Conservation (phyloP, 2,797 vertebrate species). For the Scarus forsteni region DNA sequence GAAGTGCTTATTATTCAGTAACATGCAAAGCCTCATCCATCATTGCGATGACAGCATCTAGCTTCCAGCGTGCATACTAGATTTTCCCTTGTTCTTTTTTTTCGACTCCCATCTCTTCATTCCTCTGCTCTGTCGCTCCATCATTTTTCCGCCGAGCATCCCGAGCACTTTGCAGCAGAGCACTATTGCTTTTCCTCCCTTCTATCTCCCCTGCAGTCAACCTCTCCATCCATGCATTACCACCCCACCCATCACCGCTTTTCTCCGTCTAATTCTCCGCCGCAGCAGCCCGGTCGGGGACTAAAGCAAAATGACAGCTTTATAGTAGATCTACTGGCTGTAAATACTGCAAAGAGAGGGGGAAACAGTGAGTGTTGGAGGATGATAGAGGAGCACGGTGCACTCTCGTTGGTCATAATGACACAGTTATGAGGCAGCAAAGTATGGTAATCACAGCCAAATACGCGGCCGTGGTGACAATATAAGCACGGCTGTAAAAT, state of each 20-base stretch:
- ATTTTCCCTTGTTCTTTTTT: neutral
- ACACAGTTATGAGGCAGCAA: constrained; percentile 41
- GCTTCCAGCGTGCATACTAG: constrained; percentile 32
- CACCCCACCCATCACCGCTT: neutral
- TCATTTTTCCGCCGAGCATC: constrained; percentile 34
- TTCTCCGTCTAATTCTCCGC: constrained; percentile 15
- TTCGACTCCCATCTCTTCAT: neutral
- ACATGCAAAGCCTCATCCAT: constrained; percentile 55
- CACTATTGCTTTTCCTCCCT: constrained; percentile 14
- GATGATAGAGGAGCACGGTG: constrained; percentile 3
- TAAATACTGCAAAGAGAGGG: constrained; percentile 34
- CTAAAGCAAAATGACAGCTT: constrained; percentile 40
- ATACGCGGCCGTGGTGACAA: constrained; percentile 31
- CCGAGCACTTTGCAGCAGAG: constrained; percentile 20
- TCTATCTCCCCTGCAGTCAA: constrained; percentile 4
- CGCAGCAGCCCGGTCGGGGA: constrained; percentile 23
- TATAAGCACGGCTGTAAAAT: constrained; percentile 48
- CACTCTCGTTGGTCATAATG: constrained; percentile 46
- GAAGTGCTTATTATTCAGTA: constrained; percentile 60
- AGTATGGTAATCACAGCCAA: constrained; percentile 58
- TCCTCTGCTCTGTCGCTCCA: constrained; percentile 26
- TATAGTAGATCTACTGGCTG: constrained; percentile 20
- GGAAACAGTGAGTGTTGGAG: constrained; percentile 4
- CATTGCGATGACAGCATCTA: constrained; percentile 42
- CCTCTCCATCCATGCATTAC: constrained; percentile 1